These are phyloP conservation scores for Microctonus hyperodae DNA, from an alignment of 2,888 invertebrate genomes.

Conservation along the genomic window DNA sequence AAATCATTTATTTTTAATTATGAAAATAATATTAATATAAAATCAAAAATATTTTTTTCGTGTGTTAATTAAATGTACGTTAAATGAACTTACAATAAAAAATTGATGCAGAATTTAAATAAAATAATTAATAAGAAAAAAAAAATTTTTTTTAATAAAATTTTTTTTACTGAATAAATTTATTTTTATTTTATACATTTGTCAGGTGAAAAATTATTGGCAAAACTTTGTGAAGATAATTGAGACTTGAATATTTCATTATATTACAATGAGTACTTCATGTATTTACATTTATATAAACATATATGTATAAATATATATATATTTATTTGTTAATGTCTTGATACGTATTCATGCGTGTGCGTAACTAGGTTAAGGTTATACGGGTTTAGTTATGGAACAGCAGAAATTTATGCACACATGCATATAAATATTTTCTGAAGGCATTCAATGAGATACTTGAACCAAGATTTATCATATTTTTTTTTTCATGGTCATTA, in stretches of 20 bases:
- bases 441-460: slow-evolving; percentile 2
- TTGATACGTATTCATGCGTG: slow-evolving; percentile 1
- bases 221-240: background rate
- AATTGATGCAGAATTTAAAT: background rate
- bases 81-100: background rate
- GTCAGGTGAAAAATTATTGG: background rate
- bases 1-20: background rate
- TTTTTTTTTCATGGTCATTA: background rate
- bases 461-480: background rate
- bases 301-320: background rate
- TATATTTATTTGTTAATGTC: background rate
- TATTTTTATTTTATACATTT: too few species aligned
- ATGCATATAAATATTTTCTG: too few species aligned
- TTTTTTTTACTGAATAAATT: too few species aligned
- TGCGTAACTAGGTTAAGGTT: slow-evolving; percentile 31
- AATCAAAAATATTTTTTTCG: background rate
- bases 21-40: background rate
- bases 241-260: background rate
- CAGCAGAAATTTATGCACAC: background rate
- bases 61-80: background rate
- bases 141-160: too few species aligned
- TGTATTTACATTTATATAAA: background rate
- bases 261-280: background rate
- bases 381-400: slow-evolving; percentile 1
- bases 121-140: background rate